These are phyloP conservation scores for Cataglyphis livida DNA, from an alignment of 2,888 invertebrate genomes.

Conservation along the genomic window DNA sequence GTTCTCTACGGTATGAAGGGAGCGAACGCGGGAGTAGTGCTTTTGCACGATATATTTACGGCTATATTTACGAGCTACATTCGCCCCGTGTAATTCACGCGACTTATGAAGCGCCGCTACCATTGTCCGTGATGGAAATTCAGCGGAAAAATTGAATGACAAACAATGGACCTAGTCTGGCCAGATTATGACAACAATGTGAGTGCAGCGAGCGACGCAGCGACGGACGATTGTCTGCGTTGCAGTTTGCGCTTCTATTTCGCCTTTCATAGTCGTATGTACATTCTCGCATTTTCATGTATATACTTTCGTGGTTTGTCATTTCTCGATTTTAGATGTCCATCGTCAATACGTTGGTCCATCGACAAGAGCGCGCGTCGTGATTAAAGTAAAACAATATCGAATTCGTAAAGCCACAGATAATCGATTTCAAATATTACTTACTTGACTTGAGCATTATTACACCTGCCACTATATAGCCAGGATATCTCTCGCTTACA, in stretches of 20 bases:
- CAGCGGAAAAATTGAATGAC: conserved; percentile 77
- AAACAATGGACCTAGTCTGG: conserved; percentile 76
- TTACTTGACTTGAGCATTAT: conserved; percentile 33
- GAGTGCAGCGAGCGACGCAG: conserved; percentile 67
- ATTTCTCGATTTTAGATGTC: conserved; percentile 24
- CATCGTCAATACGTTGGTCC: conserved; percentile 19
- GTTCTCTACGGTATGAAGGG: conserved; percentile 41
- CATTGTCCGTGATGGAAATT: conserved; percentile 72
- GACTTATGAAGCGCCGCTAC: conserved; percentile 70
- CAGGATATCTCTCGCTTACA: conserved; percentile 50
- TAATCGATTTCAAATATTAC: conserved; percentile 42
- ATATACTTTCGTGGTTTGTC: conserved; percentile 22
- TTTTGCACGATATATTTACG: conserved; percentile 75
- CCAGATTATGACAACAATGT: conserved; percentile 77
- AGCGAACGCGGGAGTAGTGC: conserved; percentile 47
- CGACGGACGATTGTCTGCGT: conserved; percentile 16
- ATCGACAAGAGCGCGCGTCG: background rate
- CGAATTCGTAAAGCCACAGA: conserved; percentile 23
- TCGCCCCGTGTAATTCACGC: conserved; percentile 73
- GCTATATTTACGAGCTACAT: conserved; percentile 79
- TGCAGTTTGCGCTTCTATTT: conserved; percentile 35
- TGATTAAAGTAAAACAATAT: conserved; percentile 28
- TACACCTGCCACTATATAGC: conserved; percentile 41
- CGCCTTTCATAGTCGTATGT: conserved; percentile 5
- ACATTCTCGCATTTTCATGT: background rate